A percentile compares a stretch with the other conserved stretches of the same genome.
phyloP scores from a whole-genome alignment of 1,140 invertebrate species.

The Aphelenchoides besseyi region DNA sequence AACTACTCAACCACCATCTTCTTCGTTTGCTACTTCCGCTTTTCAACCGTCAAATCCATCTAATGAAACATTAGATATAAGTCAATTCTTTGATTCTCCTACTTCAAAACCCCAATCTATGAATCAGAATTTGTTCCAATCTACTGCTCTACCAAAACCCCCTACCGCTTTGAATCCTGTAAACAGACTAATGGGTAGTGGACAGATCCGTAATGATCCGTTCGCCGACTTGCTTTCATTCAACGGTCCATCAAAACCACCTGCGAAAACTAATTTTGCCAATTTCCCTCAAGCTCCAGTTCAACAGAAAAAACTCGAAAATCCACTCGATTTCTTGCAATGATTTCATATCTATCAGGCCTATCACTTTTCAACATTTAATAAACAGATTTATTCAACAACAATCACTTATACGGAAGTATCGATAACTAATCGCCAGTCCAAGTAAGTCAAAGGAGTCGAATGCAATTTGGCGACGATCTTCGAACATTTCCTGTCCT shows the following conservation, averaged over 20 bases:
- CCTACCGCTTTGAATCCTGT: background rate
- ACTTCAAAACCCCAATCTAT: background rate
- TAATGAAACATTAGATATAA: background rate
- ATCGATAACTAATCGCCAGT: too few relatives aligned
- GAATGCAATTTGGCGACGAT: too few relatives aligned
- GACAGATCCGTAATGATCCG: background rate
- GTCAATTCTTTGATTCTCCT: background rate
- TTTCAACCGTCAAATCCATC: background rate
- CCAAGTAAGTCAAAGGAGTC: too few relatives aligned
- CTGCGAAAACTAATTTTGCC: background rate
- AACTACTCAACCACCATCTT: background rate
- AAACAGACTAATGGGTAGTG: background rate
- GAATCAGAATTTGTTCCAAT: background rate
- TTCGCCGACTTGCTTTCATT: constrained; percentile 10
- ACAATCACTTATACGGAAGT: too few relatives aligned
- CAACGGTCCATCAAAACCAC: background rate
- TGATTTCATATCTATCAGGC: background rate
- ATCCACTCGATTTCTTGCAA: constrained; percentile 19
- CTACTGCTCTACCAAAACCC: background rate
- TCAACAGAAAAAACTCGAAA: constrained; percentile 3
- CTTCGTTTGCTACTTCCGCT: background rate
- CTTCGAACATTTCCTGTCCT: too few relatives aligned
- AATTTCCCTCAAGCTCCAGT: background rate
- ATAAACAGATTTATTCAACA: too few relatives aligned
- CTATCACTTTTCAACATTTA: background rate